A percentile compares a stretch with the other conserved stretches of the same genome.
Conservation (phyloP, 2,113 vertebrate species). For the Phainopepla nitens region DNA sequence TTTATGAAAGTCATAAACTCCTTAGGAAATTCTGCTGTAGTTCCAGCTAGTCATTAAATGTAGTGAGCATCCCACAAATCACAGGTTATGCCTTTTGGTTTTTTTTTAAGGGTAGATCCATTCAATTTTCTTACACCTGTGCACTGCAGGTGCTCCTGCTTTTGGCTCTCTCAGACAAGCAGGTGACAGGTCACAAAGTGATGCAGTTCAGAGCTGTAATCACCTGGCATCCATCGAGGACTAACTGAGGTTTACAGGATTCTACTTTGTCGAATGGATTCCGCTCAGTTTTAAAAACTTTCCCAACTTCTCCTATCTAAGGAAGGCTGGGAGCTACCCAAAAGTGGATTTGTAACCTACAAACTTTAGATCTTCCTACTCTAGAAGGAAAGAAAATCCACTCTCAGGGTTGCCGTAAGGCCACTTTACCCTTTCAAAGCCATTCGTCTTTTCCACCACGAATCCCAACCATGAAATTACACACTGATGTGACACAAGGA, state of each 20-base stretch:
- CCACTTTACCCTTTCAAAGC: background rate
- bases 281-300: background rate
- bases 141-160: background rate
- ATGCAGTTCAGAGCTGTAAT: background rate
- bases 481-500: background rate
- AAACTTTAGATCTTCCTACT: background rate
- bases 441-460: background rate
- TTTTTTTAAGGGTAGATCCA: background rate
- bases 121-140: background rate
- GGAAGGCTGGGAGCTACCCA: background rate
- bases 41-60: background rate
- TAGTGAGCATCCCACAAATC: background rate
- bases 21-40: background rate
- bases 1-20: background rate
- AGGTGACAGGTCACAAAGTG: background rate
- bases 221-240: background rate
- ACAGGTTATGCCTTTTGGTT: accelerated
- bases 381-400: background rate
- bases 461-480: background rate
- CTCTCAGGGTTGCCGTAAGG: background rate
- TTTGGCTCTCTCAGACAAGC: background rate
- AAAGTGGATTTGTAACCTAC: background rate
- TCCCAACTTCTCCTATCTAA: no score
- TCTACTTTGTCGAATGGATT: background rate
- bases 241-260: background rate